Conservation (phyloP, 2,113 vertebrate genomes). For the Silurus meridionalis region DNA sequence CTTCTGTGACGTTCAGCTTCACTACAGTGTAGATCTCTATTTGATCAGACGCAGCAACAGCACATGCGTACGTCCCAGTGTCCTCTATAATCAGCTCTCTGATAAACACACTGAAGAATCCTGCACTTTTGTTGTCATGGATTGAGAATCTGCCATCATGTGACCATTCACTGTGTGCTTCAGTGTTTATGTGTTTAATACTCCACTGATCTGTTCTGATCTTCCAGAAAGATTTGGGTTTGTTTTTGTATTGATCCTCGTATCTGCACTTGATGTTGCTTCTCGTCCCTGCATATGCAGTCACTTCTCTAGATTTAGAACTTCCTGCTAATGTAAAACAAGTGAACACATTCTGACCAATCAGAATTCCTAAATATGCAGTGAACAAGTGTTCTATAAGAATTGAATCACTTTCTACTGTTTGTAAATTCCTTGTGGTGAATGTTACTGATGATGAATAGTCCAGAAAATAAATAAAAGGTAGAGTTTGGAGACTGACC, state of each 20-base stretch:
- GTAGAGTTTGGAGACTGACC: not conserved
- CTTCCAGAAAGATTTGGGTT: conserved; percentile 10
- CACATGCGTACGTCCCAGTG: conserved; percentile 16
- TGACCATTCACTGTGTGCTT: not conserved
- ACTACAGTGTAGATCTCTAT: not conserved
- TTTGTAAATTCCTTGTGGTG: not conserved
- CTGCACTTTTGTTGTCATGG: conserved; percentile 6
- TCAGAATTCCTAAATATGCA: no score
- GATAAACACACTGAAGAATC: conserved; percentile 23
- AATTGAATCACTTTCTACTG: not conserved
- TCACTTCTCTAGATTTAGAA: conserved; percentile 1
- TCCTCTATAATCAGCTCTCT: not conserved
- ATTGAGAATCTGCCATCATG: conserved; percentile 8
- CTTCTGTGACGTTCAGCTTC: not conserved
- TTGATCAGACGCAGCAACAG: not conserved
- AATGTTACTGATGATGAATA: not conserved
- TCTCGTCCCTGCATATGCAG: conserved; percentile 7
- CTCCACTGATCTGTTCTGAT: not conserved
- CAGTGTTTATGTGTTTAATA: not conserved
- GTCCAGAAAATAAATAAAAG: not conserved
- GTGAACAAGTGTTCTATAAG: not conserved
- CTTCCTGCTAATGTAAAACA: not conserved
- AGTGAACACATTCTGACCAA: no score
- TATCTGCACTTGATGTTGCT: conserved; percentile 41
- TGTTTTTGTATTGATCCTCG: not conserved